Percentiles rank a stretch among this genome's conserved stretches.
These are phyloP conservation scores for Python bivittatus DNA, from an alignment of 2,113 vertebrate genomes.

Conservation along the genomic window DNA sequence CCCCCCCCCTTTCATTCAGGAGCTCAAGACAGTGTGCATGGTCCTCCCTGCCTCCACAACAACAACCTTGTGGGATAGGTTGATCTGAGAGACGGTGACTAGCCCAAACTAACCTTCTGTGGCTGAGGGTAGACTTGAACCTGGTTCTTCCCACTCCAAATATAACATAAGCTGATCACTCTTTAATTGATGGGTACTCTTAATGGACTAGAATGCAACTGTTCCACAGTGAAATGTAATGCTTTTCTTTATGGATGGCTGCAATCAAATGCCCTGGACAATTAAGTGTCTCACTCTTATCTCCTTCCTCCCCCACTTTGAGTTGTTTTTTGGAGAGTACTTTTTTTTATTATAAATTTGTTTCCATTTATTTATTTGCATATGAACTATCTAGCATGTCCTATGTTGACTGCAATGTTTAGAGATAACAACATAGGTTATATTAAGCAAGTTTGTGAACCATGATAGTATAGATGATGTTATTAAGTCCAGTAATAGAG, in stretches of 20 bases:
- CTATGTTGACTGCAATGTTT: background rate
- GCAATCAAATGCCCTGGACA: background rate
- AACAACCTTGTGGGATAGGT: background rate
- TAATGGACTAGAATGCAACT: background rate
- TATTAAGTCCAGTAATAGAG: background rate
- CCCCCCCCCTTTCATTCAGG: too few relatives aligned
- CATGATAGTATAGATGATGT: background rate
- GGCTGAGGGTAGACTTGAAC: background rate
- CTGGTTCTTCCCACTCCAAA: background rate
- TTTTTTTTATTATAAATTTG: background rate
- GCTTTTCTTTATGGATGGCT: background rate
- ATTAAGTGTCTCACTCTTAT: background rate
- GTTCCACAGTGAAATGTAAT: background rate
- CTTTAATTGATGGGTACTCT: background rate
- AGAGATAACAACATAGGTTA: background rate
- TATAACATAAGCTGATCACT: background rate
- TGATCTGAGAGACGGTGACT: background rate
- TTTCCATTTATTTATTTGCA: background rate
- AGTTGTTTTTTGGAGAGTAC: background rate
- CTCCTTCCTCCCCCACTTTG: background rate
- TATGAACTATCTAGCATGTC: background rate
- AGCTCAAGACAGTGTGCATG: background rate
- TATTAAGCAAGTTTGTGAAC: background rate
- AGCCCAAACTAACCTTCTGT: background rate
- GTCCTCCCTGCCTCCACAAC: background rate